Percentiles rank a stretch among this genome's conserved stretches.
phyloP scores from a whole-genome alignment of 37 sponge, comb jelly and placozoan species.

The Spongilla lacustris region DNA sequence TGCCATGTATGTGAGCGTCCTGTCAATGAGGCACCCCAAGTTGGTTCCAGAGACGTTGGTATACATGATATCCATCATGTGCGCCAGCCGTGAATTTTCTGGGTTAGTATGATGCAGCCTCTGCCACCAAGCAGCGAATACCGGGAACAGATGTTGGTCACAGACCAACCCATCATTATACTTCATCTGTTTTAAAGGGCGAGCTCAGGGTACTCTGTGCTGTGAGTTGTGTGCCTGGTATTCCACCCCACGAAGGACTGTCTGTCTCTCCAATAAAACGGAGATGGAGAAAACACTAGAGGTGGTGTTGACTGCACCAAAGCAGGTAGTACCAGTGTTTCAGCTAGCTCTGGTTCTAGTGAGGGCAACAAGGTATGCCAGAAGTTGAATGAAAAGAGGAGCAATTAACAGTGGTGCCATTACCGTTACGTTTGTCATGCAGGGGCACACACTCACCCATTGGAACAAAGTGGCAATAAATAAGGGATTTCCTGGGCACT shows the following conservation, averaged over 20 bases:
- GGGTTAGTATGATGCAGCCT: background rate
- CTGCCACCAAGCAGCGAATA: background rate
- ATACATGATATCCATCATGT: background rate
- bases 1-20: no score
- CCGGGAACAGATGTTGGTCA: background rate
- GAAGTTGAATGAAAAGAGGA: background rate
- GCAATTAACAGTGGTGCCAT: background rate
- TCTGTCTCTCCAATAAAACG: background rate
- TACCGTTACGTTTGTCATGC: background rate
- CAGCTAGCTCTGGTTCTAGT: background rate
- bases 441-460: background rate
- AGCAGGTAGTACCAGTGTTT: background rate
- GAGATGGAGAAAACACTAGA: no score
- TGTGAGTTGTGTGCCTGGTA: background rate
- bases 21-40: no score
- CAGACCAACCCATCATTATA: background rate
- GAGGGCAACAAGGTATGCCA: background rate
- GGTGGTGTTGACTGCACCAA: background rate
- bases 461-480: background rate
- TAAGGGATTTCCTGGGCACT: background rate
- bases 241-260: background rate
- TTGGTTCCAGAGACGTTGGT: no score
- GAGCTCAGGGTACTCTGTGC: background rate
- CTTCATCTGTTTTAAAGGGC: background rate
- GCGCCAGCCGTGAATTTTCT: background rate